Base-by-base conservation (phyloP, 1,140 invertebrate species). In the Vollenhovia emeryi region DNA sequence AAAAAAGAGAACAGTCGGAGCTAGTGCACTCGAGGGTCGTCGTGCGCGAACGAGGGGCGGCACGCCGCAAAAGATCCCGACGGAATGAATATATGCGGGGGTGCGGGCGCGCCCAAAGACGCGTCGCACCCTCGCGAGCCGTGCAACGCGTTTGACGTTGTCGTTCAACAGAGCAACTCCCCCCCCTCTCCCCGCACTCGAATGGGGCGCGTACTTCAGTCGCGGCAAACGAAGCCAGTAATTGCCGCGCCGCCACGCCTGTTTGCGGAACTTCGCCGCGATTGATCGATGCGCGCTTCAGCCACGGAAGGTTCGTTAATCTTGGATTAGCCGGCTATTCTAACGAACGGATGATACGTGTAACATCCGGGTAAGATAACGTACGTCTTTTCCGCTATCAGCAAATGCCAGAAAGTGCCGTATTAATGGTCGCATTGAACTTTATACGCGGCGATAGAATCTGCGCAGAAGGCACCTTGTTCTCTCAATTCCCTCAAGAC, bases 141-240 rank as follows among this genome's bases (percentile, higher is more conserved):
- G 71, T 82, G 43, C 40, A 50, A 71, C 24, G 66, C 78, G 50
- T 82, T 82, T 82, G 78, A 82, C 66, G 66, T 80, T 80, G 64
- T 71, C 64, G 78, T 73, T 82, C 66, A 82, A 82, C 78, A 45
- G 18, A 71, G 24, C 50, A n/a, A 11, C 43, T 9, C 43, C 43
- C 8, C 43, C 15, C 18, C 43, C 43, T 2, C 43, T 5, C 18
- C 48, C 33, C 78, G 43, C 24, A 55, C 36, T 11, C 36, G 11
- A n/a, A n/a, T n/a, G n/a, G n/a, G n/a, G 40, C 64, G 74, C 76
- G 33, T 52, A 82, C 66, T 59, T 73, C 50, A 55, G 62, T 30
- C 45, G 48, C 60, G 30, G 8, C 73, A 82, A 82, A 82, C 27
- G 66, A 45, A 71, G 36, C 50, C 69, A 50, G 40, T 57, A 82